A percentile compares a stretch with the other conserved stretches of the same genome.
These are phyloP conservation scores for Urocyon cinereoargenteus DNA, from an alignment of 2,797 vertebrate genomes.

Conservation along the genomic window DNA sequence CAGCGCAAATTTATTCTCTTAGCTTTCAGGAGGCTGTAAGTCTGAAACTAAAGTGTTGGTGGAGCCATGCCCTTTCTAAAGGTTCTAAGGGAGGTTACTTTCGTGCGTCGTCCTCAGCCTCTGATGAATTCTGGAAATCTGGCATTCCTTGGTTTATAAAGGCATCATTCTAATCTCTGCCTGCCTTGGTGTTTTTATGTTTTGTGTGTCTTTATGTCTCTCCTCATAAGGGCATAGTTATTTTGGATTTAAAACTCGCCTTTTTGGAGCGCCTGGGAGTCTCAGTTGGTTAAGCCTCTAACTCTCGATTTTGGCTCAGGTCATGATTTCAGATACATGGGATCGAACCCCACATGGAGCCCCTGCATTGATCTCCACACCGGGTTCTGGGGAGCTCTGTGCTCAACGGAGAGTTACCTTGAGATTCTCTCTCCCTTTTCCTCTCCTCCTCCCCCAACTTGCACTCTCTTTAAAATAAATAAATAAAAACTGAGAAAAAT, in stretches of 20 bases:
- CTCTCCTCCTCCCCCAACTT: background rate
- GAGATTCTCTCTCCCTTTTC: background rate
- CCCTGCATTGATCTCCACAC: too few species aligned
- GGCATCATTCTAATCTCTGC: background rate
- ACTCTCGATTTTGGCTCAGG: background rate
- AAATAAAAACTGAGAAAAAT: background rate
- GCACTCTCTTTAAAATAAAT: background rate
- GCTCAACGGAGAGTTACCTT: background rate
- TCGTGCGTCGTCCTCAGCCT: background rate
- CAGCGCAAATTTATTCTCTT: background rate
- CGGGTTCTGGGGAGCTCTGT: background rate
- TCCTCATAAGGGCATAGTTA: background rate
- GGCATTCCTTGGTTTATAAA: background rate
- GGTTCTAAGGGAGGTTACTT: accelerated
- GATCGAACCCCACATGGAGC: background rate
- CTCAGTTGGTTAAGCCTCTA: too few species aligned
- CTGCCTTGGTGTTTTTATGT: background rate
- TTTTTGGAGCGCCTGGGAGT: background rate
- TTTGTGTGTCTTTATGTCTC: background rate
- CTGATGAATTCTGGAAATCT: background rate
- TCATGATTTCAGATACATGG: background rate
- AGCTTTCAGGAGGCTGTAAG: background rate
- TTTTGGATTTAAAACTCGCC: background rate
- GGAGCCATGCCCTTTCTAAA: background rate
- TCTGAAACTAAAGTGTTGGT: background rate